Percentiles rank a stretch among this genome's conserved stretches.
These are phyloP conservation scores for Halocynthia aurantium DNA, from an alignment of 23 tunicate genomes.

Conservation along the genomic window DNA sequence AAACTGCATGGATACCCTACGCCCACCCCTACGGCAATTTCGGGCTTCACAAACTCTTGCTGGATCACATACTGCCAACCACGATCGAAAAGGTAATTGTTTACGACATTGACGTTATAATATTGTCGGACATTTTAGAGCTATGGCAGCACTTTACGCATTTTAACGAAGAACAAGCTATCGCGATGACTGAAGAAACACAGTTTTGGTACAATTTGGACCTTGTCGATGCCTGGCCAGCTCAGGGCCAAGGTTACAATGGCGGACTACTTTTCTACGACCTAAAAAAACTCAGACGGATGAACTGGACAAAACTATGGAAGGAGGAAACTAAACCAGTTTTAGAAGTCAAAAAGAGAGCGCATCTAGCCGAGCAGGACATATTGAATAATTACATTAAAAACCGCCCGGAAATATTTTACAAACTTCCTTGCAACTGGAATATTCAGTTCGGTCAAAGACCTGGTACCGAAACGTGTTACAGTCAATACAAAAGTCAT, in stretches of 20 bases:
- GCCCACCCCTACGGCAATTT: neutral
- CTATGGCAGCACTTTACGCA: neutral
- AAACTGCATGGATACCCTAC: slow-evolving; percentile 1
- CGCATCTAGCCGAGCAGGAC: slow-evolving; percentile 2
- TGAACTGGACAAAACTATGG: slow-evolving; percentile 6
- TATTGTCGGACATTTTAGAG: neutral
- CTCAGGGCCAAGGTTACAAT: neutral
- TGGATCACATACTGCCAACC: neutral
- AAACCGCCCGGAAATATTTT: neutral
- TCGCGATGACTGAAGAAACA: neutral
- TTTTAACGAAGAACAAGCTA: neutral
- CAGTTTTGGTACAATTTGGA: neutral
- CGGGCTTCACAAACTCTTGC: neutral
- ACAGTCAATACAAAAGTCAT: neutral
- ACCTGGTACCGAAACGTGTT: neutral
- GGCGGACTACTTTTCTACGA: neutral
- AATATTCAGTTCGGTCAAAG: slow-evolving; percentile 8
- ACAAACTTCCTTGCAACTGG: slow-evolving; percentile 6
- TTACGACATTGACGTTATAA: neutral
- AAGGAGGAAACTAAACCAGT: neutral
- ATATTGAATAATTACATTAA: neutral
- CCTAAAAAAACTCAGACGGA: neutral
- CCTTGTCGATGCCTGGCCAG: neutral
- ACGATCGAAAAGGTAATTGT: neutral
- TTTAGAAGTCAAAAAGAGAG: neutral